A percentile compares a stretch with the other conserved stretches of the same genome.
These are phyloP conservation scores for Xylophagus ater DNA, from an alignment of 2,888 invertebrate genomes.

Conservation along the genomic window DNA sequence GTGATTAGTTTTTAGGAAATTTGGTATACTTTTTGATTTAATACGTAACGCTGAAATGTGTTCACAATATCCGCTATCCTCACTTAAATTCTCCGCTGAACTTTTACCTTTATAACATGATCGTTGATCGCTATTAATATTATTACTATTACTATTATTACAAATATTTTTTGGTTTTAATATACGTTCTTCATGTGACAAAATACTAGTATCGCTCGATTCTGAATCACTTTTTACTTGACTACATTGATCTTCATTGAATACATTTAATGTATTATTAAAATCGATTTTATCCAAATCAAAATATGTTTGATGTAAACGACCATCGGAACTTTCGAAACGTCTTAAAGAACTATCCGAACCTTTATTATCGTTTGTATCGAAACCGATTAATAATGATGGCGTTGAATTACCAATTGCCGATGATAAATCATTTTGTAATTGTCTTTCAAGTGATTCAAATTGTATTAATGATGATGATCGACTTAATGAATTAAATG, in stretches of 20 bases:
- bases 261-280: conserved; percentile 25
- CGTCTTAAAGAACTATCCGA: conserved; percentile 27
- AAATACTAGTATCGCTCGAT: conserved; percentile 21
- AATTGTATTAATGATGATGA: conserved; percentile 76
- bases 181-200: conserved; percentile 20
- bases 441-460: conserved; percentile 66
- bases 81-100: conserved; percentile 67
- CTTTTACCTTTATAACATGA: conserved; percentile 37
- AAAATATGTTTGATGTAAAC: conserved; percentile 35
- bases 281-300: conserved; percentile 36
- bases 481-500: conserved; percentile 55
- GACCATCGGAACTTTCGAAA: conserved; percentile 33
- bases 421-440: conserved; percentile 40
- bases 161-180: conserved; percentile 6
- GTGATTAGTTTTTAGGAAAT: conserved; percentile 31
- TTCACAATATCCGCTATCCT: conserved; percentile 69
- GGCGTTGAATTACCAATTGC: conserved; percentile 37
- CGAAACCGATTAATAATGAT: conserved; percentile 31
- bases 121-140: conserved; percentile 9
- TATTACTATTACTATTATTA: background rate
- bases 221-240: conserved; percentile 14
- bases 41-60: conserved; percentile 23
- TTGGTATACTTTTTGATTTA: conserved; percentile 41
- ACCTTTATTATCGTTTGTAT: conserved; percentile 25
- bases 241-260: conserved; percentile 2